Base-by-base conservation (phyloP, 2,888 invertebrate species). In the Orthosia cruda region DNA sequence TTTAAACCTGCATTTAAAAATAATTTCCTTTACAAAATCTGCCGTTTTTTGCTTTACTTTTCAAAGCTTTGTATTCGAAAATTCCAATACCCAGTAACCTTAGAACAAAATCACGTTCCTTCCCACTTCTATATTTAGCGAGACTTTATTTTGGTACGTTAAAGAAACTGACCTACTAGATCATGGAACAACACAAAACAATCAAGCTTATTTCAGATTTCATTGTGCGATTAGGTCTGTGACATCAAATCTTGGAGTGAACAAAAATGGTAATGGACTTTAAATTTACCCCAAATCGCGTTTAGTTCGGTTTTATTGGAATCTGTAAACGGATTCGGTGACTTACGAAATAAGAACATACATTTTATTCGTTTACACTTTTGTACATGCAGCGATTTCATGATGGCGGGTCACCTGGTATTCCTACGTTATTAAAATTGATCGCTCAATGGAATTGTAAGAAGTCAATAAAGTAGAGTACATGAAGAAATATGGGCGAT, bases 331-430 rank as follows among this genome's bases (percentile, higher is more conserved):
- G 72, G 72, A 84, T 87, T 79, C 70, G 72, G 87, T 84, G 85
- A 85, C 87, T 85, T 82, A 87, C 85, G 82, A 85, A 87, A 87
- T 82, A 87, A 82, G 77, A 85, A 87, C 78, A 81, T 74, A 87
- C 76, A 87, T 87, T 85, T 82, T 85, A 85, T 87, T 87, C 82
- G 87, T 85, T 87, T 85, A 85, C 87, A 87, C 74, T 87, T 79
- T 71, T 40, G 76, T 54, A 87, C 87, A 85, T 85, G 85, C 87
- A 69, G 26, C 52, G 85, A 84, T 77, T 85, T 57, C 68, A 55
- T 50, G 74, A 87, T 85, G 76, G 57, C 57, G 55, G 61, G 61
- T 64, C 23, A 59, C 64, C 61, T 61, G 32, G 74, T 55, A 85
- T 77, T 79, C 61, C 52, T 49, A 59, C 74, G 52, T 74, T 85